Percentiles rank a stretch among this genome's conserved stretches.
phyloP scores from a whole-genome alignment of 2,888 invertebrate species.

The Merodon equestris region DNA sequence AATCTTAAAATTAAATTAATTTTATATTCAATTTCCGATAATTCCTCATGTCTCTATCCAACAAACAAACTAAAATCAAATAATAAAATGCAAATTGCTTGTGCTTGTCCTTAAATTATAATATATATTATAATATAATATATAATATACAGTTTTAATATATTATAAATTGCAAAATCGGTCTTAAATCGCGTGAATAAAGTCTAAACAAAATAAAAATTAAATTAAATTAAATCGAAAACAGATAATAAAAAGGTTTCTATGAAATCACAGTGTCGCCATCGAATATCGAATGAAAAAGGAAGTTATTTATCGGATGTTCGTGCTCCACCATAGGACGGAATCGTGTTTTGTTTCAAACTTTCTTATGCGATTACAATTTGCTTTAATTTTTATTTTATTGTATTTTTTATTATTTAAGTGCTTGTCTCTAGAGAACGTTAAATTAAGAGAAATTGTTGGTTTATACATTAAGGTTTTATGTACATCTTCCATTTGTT shows the following conservation, averaged over 20 bases:
- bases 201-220: slow-evolving; percentile 20
- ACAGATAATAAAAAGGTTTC: slow-evolving; percentile 37
- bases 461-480: too few species aligned
- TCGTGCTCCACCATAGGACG: slow-evolving; percentile 68
- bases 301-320: slow-evolving; percentile 22
- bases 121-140: not conserved
- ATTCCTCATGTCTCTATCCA: slow-evolving; percentile 16
- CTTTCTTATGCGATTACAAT: not conserved
- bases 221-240: slow-evolving; percentile 29
- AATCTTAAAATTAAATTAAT: slow-evolving; percentile 29
- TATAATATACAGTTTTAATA: too few species aligned
- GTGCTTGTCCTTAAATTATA: slow-evolving; percentile 47
- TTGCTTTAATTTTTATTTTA: slow-evolving; percentile 3
- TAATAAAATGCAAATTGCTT: slow-evolving; percentile 32
- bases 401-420: too few species aligned
- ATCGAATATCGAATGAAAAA: slow-evolving; percentile 49
- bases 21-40: too few species aligned
- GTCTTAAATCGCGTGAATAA: slow-evolving; percentile 22
- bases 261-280: slow-evolving; percentile 65
- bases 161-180: slow-evolving; percentile 6
- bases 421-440: too few species aligned
- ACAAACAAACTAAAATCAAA: slow-evolving; percentile 37
- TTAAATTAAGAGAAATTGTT: too few species aligned
- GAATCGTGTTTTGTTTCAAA: slow-evolving; percentile 51
- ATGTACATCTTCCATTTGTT: slow-evolving; percentile 34